Percentiles rank a stretch among this genome's conserved stretches.
These are phyloP conservation scores for Sebastes trivittatus DNA, from an alignment of 2,797 vertebrate species.

Conservation along the genomic window DNA sequence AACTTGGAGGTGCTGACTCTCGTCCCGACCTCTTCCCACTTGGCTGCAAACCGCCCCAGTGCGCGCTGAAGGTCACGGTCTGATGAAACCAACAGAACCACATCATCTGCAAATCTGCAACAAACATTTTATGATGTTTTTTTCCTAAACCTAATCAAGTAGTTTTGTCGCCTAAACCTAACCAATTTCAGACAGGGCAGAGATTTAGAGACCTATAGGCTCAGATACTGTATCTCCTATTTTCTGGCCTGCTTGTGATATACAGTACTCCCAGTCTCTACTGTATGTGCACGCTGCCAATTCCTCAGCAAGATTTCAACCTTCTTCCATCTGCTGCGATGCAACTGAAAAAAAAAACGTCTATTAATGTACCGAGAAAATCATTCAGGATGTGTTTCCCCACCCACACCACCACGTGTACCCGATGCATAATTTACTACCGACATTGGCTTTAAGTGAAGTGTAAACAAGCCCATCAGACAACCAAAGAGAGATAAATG, in stretches of 20 bases:
- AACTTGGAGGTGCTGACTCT: no score
- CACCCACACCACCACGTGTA: not conserved
- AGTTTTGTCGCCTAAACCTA: not conserved
- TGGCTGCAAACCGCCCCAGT: no score
- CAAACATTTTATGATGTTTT: no score
- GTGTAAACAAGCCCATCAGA: constrained; percentile 43
- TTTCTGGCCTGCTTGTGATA: not conserved
- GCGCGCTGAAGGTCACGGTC: no score
- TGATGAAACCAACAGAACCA: no score
- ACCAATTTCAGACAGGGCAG: not conserved
- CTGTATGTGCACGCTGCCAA: not conserved
- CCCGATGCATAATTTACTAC: constrained; percentile 18
- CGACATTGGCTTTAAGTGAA: not conserved
- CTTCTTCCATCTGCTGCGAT: not conserved
- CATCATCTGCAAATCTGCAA: no score
- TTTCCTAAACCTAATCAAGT: not conserved
- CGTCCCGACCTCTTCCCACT: no score
- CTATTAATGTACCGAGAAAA: not conserved
- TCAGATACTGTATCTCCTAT: not conserved
- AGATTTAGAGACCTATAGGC: not conserved
- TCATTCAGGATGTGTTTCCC: not conserved
- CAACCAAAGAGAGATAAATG: constrained; percentile 34
- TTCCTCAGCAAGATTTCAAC: not conserved
- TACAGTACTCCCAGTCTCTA: not conserved
- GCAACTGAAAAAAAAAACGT: not conserved